phyloP scores from a whole-genome alignment of 2,888 invertebrate species.

The Mythimna lalbum region DNA sequence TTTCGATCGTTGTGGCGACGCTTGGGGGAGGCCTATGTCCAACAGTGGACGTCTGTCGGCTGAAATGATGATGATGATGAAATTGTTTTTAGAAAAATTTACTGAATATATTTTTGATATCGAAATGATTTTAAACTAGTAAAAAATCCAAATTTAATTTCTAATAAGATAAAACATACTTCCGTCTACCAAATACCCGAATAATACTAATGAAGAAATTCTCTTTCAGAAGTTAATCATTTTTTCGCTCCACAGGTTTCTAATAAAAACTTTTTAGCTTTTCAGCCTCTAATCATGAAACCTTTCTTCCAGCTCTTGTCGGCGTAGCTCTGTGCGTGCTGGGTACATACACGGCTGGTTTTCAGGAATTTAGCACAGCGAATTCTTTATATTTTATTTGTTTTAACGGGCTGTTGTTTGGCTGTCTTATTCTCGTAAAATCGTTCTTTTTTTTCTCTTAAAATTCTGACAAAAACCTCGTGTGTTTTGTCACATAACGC shows the following conservation, averaged over 20 bases:
- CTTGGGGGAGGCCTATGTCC: too few relatives aligned
- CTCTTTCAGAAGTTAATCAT: conserved; percentile 71
- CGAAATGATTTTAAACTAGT: neutral
- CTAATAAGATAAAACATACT: neutral
- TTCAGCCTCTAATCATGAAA: conserved; percentile 78
- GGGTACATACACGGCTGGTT: conserved; percentile 59
- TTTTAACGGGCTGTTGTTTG: conserved; percentile 1
- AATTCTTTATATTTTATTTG: conserved; percentile 11
- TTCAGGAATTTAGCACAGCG: conserved; percentile 54
- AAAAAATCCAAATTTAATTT: neutral
- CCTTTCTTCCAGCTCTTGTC: conserved; percentile 73
- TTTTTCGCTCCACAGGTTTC: conserved; percentile 79
- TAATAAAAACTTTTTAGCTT: conserved; percentile 71
- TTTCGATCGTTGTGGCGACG: too few relatives aligned
- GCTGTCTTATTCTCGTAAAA: neutral
- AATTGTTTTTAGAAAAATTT: neutral
- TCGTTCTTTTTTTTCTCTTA: too few relatives aligned
- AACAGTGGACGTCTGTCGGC: too few relatives aligned
- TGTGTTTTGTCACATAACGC: too few relatives aligned
- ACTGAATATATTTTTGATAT: neutral
- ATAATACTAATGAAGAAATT: conserved; percentile 47
- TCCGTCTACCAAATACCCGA: conserved; percentile 52
- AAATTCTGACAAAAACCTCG: too few relatives aligned
- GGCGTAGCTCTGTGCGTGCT: conserved; percentile 58
- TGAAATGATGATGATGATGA: too few relatives aligned